A percentile compares a stretch with the other conserved stretches of the same genome.
Conservation (phyloP, 2,888 invertebrate species). For the Hyles lineata region DNA sequence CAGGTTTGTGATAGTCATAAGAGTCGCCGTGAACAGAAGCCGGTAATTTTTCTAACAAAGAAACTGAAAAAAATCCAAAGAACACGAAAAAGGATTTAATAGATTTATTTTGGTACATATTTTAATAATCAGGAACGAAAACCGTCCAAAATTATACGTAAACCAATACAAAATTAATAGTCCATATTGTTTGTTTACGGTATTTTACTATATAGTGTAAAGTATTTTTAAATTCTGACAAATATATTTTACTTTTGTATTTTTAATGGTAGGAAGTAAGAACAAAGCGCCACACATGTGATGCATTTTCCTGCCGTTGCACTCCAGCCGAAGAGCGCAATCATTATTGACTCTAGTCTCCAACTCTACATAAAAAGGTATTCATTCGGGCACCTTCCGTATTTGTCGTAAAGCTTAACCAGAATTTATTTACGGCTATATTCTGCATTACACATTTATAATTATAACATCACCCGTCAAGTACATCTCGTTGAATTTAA, state of each 20-base stretch:
- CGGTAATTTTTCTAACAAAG: slow-evolving; percentile 1
- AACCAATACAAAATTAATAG: no score
- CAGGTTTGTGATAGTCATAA: slow-evolving; percentile 59
- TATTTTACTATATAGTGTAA: no score
- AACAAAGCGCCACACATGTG: background rate
- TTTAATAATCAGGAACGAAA: no score
- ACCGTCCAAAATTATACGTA: no score
- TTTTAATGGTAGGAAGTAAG: background rate
- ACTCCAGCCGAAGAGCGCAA: background rate
- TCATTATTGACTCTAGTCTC: slow-evolving; percentile 12
- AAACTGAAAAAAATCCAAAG: background rate
- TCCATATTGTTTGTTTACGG: no score
- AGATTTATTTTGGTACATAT: no score
- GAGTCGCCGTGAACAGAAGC: background rate
- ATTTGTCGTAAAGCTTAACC: background rate
- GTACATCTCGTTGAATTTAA: no score
- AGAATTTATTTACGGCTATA: background rate
- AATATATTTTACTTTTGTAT: no score
- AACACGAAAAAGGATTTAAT: no score
- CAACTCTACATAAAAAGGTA: background rate
- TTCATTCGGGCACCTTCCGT: background rate
- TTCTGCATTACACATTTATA: background rate
- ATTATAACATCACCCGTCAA: no score
- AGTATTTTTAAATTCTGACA: no score
- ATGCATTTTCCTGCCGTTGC: background rate